phyloP scores from a whole-genome alignment of 2,113 vertebrate species.

The Sorex araneus region DNA sequence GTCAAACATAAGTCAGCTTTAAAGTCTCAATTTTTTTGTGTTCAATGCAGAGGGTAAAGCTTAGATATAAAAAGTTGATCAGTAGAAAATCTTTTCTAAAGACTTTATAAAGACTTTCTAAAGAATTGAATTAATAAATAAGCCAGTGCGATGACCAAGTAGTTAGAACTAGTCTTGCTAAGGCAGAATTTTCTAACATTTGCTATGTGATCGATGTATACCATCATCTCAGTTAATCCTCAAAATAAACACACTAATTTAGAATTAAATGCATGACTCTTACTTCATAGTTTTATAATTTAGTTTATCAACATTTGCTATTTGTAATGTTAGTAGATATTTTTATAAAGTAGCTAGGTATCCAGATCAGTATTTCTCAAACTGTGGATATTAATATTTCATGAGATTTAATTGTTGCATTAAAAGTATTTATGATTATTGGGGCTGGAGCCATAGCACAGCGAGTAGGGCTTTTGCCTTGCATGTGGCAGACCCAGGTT shows the following conservation, averaged over 20 bases:
- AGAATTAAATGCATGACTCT: background rate
- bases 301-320: too few species aligned
- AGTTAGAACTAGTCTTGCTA: background rate
- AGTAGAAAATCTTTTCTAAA: background rate
- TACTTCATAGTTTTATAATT: conserved; percentile 25
- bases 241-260: background rate
- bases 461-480: too few species aligned
- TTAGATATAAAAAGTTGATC: background rate
- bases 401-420: background rate
- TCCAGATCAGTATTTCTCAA: conserved; percentile 2
- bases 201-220: background rate
- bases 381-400: background rate
- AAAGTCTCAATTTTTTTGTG: background rate
- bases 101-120: too few species aligned
- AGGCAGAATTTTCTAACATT: background rate
- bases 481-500: too few species aligned
- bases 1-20: background rate
- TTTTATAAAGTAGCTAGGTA: conserved; percentile 23
- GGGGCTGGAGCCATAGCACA: too few species aligned
- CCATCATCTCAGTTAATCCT: background rate
- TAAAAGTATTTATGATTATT: background rate
- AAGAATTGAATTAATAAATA: background rate
- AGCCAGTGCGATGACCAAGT: background rate
- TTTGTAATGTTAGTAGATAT: conserved; percentile 39
- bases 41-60: background rate